These are phyloP conservation scores for Anastrepha ludens DNA, from an alignment of 1,140 invertebrate genomes.

Conservation along the genomic window DNA sequence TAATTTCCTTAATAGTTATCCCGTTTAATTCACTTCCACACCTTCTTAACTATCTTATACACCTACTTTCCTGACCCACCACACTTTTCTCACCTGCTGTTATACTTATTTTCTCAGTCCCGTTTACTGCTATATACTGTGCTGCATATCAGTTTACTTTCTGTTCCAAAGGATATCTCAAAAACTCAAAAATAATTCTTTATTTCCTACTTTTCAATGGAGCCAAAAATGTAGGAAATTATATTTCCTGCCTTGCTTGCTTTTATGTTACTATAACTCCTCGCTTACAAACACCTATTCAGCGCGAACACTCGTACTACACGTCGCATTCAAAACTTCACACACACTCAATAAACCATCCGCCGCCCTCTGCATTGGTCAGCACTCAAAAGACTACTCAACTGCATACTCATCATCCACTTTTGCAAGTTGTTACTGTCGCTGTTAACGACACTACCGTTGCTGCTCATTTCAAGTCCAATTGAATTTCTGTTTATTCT, in stretches of 20 bases:
- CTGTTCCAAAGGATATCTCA: not conserved
- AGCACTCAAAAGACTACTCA: not conserved
- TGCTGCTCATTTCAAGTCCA: slow-evolving; percentile 37
- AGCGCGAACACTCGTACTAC: not conserved
- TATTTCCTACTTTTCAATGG: not conserved
- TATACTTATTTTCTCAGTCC: too few species aligned
- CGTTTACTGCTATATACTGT: too few species aligned
- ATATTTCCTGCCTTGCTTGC: slow-evolving; percentile 12
- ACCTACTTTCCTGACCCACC: too few species aligned
- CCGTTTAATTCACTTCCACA: too few species aligned
- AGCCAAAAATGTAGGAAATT: slow-evolving; percentile 36
- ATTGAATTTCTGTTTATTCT: slow-evolving; percentile 49
- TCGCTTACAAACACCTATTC: not conserved
- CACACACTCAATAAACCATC: slow-evolving; percentile 3
- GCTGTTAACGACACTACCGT: not conserved
- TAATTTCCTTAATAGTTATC: too few species aligned
- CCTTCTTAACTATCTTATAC: too few species aligned
- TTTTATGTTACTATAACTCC: not conserved
- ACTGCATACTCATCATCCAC: slow-evolving; percentile 21
- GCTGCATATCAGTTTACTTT: not conserved
- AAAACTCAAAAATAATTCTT: slow-evolving; percentile 29
- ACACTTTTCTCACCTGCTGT: too few species aligned
- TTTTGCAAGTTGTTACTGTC: slow-evolving; percentile 24
- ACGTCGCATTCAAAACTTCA: not conserved
- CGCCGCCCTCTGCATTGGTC: too few species aligned